phyloP scores from a whole-genome alignment of 2,888 invertebrate species.

The Apocheima hispidaria region DNA sequence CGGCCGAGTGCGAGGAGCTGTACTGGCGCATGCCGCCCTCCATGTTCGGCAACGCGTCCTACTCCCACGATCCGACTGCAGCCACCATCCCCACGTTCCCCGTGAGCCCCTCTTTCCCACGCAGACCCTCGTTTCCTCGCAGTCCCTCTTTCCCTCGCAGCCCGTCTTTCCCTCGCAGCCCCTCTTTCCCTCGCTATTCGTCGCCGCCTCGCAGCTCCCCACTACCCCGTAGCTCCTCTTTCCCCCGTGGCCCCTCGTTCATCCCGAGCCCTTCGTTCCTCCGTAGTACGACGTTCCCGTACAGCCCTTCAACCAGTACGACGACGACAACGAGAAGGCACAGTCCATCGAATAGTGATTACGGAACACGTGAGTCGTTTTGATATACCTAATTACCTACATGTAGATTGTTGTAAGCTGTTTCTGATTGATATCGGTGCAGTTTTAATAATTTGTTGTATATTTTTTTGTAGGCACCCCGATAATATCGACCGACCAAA shows the following conservation, averaged over 20 bases:
- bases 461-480: slow-evolving; percentile 56
- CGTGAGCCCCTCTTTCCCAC: not conserved
- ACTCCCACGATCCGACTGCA: not conserved
- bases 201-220: not conserved
- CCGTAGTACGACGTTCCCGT: not conserved
- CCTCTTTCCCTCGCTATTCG: not conserved
- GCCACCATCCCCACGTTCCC: not conserved
- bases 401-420: not conserved
- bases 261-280: not conserved
- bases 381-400: not conserved
- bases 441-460: not conserved
- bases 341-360: not conserved
- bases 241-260: not conserved
- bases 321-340: not conserved
- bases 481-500: slow-evolving; percentile 69
- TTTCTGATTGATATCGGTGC: not conserved
- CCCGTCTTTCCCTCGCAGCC: not conserved
- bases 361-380: slow-evolving; percentile 5
- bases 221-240: not conserved
- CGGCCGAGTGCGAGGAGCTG: not conserved
- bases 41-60: not conserved
- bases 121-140: not conserved
- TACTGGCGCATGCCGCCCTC: slow-evolving; percentile 2
- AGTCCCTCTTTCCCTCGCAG: not conserved
- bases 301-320: not conserved